phyloP scores from a whole-genome alignment of 2,797 vertebrate species.

The Sciaenops ocellatus region DNA sequence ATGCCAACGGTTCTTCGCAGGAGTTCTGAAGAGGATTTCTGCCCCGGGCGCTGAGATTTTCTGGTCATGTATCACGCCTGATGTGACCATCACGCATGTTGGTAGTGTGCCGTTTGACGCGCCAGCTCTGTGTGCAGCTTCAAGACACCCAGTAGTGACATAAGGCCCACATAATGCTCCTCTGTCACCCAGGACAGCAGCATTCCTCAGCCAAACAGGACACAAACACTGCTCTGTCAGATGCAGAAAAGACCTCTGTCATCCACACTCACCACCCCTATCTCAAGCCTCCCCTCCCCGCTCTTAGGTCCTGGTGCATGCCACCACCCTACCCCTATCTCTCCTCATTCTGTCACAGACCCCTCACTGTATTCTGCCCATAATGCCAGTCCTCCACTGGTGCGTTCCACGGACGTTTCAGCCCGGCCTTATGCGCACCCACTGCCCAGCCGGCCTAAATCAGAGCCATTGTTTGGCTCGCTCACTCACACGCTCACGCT shows the following conservation, averaged over 20 bases:
- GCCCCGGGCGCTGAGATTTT: constrained; percentile 19
- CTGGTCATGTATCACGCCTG: constrained; percentile 54
- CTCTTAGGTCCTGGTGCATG: constrained; percentile 80
- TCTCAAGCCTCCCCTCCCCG: constrained; percentile 65
- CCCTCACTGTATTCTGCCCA: constrained; percentile 81
- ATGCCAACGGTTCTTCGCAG: background rate
- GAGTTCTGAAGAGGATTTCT: constrained; percentile 19
- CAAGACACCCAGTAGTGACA: constrained; percentile 79
- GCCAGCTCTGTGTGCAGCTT: constrained; percentile 73
- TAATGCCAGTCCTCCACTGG: constrained; percentile 85
- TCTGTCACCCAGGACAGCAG: constrained; percentile 77
- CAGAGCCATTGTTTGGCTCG: constrained; percentile 80
- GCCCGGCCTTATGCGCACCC: constrained; percentile 81
- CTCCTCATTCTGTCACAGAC: constrained; percentile 78
- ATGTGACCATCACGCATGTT: constrained; percentile 73
- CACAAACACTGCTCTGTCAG: constrained; percentile 85
- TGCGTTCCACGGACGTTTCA: constrained; percentile 83
- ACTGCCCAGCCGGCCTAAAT: constrained; percentile 81
- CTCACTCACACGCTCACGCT: constrained; percentile 69
- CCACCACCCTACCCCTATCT: constrained; percentile 79
- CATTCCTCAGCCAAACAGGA: constrained; percentile 79
- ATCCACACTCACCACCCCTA: constrained; percentile 72
- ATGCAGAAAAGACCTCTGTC: constrained; percentile 85
- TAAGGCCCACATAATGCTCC: constrained; percentile 80
- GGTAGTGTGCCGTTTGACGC: constrained; percentile 72